A percentile compares a stretch with the other conserved stretches of the same genome.
phyloP scores from a whole-genome alignment of 2,797 vertebrate species.

The Lacerta bilineata region DNA sequence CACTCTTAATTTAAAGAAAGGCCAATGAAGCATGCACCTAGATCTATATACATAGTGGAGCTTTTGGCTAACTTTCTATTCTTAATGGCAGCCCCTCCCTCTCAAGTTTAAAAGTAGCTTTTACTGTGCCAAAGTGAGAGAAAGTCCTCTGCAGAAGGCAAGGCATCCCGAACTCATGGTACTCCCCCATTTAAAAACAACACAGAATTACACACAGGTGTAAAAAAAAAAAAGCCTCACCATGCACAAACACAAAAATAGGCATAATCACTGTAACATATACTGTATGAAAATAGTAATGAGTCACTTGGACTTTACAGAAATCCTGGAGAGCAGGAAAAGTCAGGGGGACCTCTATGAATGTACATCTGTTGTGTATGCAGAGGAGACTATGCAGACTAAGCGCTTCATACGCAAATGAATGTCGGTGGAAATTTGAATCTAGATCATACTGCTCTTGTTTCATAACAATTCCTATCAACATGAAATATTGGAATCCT shows the following conservation, averaged over 20 bases:
- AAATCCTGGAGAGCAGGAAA: too few relatives aligned
- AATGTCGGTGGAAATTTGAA: not conserved
- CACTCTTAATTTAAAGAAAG: not conserved
- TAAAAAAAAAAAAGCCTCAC: too few relatives aligned
- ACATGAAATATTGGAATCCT: constrained; percentile 33
- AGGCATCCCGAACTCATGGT: too few relatives aligned
- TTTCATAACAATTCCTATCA: constrained; percentile 7
- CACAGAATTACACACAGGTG: too few relatives aligned
- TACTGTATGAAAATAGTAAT: not conserved
- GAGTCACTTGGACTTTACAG: not conserved
- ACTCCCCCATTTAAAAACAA: too few relatives aligned
- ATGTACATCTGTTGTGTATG: not conserved
- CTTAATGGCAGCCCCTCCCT: too few relatives aligned
- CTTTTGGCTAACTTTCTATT: not conserved
- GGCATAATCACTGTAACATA: too few relatives aligned
- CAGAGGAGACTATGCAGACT: not conserved
- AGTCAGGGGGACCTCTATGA: not conserved
- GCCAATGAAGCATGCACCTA: not conserved
- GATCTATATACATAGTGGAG: not conserved
- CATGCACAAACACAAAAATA: too few relatives aligned
- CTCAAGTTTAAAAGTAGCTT: not conserved
- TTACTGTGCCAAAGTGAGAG: not conserved
- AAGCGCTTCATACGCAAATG: not conserved
- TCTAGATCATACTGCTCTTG: not conserved
- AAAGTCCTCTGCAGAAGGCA: too few relatives aligned